Conservation (phyloP, 2,797 vertebrate species). For the Eurystomus glaucurus region DNA sequence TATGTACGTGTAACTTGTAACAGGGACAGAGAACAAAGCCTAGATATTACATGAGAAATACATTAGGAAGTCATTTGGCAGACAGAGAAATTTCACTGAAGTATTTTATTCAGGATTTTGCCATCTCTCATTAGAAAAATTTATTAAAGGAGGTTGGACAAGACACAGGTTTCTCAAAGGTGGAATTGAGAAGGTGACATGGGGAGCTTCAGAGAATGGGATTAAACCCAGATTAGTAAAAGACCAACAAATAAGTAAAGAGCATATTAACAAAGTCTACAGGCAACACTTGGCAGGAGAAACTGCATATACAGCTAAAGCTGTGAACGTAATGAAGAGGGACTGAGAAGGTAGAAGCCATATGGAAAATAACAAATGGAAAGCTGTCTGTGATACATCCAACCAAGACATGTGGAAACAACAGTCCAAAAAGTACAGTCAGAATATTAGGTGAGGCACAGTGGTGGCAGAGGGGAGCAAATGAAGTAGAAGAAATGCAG, state of each 20-base stretch:
- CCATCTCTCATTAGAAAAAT: not conserved
- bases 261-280: not conserved
- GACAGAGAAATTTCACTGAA: not conserved
- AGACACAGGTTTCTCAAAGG: fast-evolving
- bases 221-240: not conserved
- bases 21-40: not conserved
- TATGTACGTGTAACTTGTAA: not conserved
- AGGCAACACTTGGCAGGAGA: not conserved
- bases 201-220: not conserved
- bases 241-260: not conserved
- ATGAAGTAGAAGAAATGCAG: conserved; percentile 18
- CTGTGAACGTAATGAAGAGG: not conserved
- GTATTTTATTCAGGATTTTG: not conserved
- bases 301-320: not conserved
- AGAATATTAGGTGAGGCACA: not conserved
- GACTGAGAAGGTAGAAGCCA: not conserved
- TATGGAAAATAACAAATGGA: not conserved
- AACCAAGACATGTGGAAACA: not conserved
- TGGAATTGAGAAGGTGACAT: not conserved
- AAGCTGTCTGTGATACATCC: not conserved
- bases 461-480: not conserved
- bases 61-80: not conserved
- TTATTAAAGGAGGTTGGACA: not conserved
- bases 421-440: not conserved
- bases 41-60: not conserved